Evolutionary conservation across 92 coral and sea anemone species (phyloP), one percentile per base, ranked within the genome.

Genomic region (Heliopora coerulea): DNA sequence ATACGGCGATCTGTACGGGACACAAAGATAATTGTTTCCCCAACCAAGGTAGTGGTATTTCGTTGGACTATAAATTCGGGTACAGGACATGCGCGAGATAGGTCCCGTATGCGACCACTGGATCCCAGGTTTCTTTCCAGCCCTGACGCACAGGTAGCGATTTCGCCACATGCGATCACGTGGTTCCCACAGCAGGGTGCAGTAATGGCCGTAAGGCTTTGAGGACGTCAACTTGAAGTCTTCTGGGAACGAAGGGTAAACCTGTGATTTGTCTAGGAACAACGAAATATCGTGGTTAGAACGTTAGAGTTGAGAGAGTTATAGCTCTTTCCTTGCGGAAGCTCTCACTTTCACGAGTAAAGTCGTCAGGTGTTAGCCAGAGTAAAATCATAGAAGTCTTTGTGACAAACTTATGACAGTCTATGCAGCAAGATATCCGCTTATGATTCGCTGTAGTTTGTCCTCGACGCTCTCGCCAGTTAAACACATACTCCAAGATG

Each of bases 1-100:
- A 44, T 83, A 72, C 17, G 85, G 80, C 19, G 86, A 83, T 20
- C 82, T 62, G 9, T 60, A 74, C 0, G 96, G 85, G 37, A 86
- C 61, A 54, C 96, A 89, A 11, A 89, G 82, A 40, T 64, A 84
- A 61, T 85, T 89, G 42, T 89, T 83, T 9, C 52, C 24, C 96
- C 96, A 89, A 15, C 74, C 60, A 15, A 30, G 25, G 44, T 83
- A 69, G 8, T 50, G 13, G 1, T 58, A 46, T 24, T 86, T 80
- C 26, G 73, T 39, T 20, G 79, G 80, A 50, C 70, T 83, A 34
- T 40, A 65, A 9, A 82, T 79, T 10, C 83, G 79, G 14, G 74
- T 69, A 49, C 96, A 89, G 1, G 75, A 26, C 85, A 80, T 84
- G 52, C 73, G 83, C 0, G 42, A 30, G 21, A 86, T 49, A 21